phyloP scores from a whole-genome alignment of 2,797 vertebrate species.

The Molossus alvarezi region DNA sequence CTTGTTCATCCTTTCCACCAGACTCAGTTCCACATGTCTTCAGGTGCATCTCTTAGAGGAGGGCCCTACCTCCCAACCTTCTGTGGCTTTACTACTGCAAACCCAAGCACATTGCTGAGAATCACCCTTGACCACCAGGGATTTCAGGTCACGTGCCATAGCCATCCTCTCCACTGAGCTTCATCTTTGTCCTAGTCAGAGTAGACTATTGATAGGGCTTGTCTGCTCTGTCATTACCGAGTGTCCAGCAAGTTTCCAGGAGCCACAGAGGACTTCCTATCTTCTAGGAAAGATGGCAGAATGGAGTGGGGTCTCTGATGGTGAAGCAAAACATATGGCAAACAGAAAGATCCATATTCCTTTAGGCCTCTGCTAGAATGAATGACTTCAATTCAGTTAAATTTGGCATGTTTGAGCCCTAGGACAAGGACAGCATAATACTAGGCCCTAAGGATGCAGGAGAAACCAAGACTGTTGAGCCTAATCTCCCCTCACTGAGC shows the following conservation, averaged over 20 bases:
- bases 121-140: background rate
- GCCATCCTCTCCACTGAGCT: conserved; percentile 19
- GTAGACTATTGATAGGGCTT: background rate
- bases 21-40: background rate
- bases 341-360: background rate
- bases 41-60: background rate
- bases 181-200: background rate
- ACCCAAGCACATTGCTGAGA: background rate
- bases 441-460: background rate
- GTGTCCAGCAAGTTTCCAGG: background rate
- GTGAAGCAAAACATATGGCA: conserved; percentile 23
- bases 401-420: background rate
- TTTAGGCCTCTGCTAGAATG: background rate
- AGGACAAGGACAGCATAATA: background rate
- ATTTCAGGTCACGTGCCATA: background rate
- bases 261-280: background rate
- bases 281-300: background rate
- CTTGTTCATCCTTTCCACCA: background rate
- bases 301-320: background rate
- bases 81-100: background rate
- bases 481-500: background rate
- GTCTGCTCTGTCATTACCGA: background rate
- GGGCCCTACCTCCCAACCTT: background rate
- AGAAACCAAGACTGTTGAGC: background rate
- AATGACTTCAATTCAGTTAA: conserved; percentile 5